Base-by-base conservation (phyloP, 2,888 invertebrate genomes). In the Erebia ligea region DNA sequence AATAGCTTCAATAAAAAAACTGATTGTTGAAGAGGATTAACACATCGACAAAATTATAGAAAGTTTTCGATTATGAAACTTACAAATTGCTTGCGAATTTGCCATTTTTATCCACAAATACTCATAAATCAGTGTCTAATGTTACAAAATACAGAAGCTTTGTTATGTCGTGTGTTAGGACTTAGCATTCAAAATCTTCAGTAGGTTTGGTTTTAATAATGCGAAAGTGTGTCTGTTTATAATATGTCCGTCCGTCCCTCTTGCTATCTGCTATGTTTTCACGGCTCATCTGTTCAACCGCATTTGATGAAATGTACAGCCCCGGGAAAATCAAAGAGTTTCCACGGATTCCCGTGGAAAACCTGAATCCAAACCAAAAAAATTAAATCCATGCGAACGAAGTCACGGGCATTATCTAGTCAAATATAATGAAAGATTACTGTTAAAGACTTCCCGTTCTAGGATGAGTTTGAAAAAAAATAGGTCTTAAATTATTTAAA, bases 21-120 rank as follows among this genome's bases (percentile, higher is more conserved):
- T 59, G 42, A 70, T 70, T 70, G 70, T 70, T 67, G 34, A 71
- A 56, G 67, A 52, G 73, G 71, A 69, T 67, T 73, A 66, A 70
- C 63, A 54, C 25, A 17, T 56, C 52, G 25, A 63, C 45, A 57
- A 66, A 69, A 69, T 67, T 67, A 63, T 63, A 70, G 66, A 73
- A 70, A 67, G 54, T 69, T 62, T 66, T 40, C 57, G 58, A 69
- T 57, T 63, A 40, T 11, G 58, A 68, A 59, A 58, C 15, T 48
- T 63, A 45, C 58, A 62, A 68, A 69, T 57, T 45, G 54, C 52
- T 19, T 25, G 65, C n/a, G 11, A 61, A 68, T 62, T 61, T 34
- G 34, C 50, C 34, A 63, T 48, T 58, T 66, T 58, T 21, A 58
- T 42, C 15, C 45, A 58, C 6, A 56, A 52, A 56, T 42, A 42